These are phyloP conservation scores for Haemorhous mexicanus DNA, from an alignment of 2,113 vertebrate species.

Conservation along the genomic window DNA sequence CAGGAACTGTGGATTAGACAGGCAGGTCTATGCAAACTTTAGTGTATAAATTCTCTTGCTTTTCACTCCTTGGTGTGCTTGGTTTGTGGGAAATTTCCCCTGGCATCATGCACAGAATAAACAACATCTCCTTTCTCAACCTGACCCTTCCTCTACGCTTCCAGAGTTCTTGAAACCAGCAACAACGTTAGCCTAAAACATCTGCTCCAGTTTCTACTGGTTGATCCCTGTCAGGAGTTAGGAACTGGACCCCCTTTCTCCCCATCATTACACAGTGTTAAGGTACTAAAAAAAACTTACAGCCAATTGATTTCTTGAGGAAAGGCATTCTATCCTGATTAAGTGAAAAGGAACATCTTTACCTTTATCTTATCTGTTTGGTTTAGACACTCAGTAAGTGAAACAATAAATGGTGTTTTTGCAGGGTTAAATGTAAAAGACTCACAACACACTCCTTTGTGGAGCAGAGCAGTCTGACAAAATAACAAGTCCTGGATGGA, in stretches of 20 bases:
- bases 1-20: not conserved
- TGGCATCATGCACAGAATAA: not conserved
- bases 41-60: rapidly evolving
- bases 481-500: not conserved
- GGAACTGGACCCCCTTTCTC: not conserved
- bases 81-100: not conserved
- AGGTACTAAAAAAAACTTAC: not conserved
- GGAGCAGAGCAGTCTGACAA: not conserved
- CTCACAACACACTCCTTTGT: rapidly evolving
- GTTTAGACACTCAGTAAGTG: not conserved
- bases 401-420: not conserved
- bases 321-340: not conserved
- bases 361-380: not conserved
- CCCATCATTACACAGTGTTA: not conserved
- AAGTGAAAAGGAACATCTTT: not conserved
- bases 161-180: not conserved
- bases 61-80: not conserved
- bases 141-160: not conserved
- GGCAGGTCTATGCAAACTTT: not conserved
- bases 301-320: not conserved
- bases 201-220: not conserved
- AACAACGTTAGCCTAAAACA: not conserved
- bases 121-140: not conserved
- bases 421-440: not conserved
- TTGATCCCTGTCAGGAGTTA: not conserved